Evolutionary conservation across 2,797 vertebrate genomes (phyloP).

Genomic region (Pitangus sulphuratus): DNA sequence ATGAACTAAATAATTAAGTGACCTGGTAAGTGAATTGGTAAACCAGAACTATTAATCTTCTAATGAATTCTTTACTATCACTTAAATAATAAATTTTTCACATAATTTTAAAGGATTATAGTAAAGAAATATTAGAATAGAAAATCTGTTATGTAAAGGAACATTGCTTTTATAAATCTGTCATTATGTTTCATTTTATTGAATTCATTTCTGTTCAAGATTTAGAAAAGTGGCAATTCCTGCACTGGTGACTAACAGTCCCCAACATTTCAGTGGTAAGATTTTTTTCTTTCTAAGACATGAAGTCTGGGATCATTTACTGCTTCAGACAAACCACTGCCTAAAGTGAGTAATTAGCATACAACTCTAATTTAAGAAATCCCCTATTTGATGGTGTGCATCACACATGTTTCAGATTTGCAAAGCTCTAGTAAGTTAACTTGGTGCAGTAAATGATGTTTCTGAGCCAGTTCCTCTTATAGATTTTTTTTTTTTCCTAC

Average conservation of each 20-base stretch:
- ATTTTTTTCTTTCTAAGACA: constrained; percentile 65
- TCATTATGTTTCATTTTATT: constrained; percentile 77
- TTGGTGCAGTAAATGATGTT: constrained; percentile 60
- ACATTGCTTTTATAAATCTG: constrained; percentile 78
- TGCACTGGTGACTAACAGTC: constrained; percentile 73
- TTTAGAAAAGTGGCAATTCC: constrained; percentile 70
- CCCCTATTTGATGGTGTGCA: constrained; percentile 68
- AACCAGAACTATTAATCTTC: constrained; percentile 85
- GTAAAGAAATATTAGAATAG: constrained; percentile 78
- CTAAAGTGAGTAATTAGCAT: constrained; percentile 78
- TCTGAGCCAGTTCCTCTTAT: constrained; percentile 21
- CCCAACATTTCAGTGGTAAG: constrained; percentile 51
- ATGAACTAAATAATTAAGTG: constrained; percentile 98
- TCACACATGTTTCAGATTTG: constrained; percentile 66
- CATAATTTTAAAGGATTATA: constrained; percentile 75
- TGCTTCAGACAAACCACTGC: constrained; percentile 62
- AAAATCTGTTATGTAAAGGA: constrained; percentile 75
- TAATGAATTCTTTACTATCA: constrained; percentile 80
- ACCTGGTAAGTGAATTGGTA: constrained; percentile 92
- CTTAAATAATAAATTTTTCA: constrained; percentile 78
- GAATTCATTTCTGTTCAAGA: constrained; percentile 73
- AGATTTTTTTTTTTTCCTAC: constrained; percentile 35
- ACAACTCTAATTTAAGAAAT: constrained; percentile 74
- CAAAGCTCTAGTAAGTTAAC: constrained; percentile 62
- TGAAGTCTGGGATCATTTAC: constrained; percentile 75